phyloP scores from a whole-genome alignment of 2,797 vertebrate species.

The Enteromius mattozi region DNA sequence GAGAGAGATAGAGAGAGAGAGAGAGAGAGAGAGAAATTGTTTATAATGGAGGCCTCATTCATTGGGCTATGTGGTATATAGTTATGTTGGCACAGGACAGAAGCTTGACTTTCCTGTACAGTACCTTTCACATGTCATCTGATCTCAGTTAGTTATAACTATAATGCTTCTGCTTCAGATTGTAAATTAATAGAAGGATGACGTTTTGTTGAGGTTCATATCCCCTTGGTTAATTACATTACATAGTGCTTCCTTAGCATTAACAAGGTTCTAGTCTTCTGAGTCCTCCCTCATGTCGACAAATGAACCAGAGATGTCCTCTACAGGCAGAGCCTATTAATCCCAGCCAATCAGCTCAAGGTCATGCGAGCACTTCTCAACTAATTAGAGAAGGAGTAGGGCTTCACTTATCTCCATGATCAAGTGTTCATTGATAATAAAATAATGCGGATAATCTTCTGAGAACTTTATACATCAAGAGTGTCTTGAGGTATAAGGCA shows the following conservation, averaged over 20 bases:
- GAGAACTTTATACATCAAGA: background rate
- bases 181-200: constrained; percentile 56
- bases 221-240: constrained; percentile 56
- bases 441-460: background rate
- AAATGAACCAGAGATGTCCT: constrained; percentile 24
- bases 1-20: background rate
- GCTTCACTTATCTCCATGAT: background rate
- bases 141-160: constrained; percentile 33
- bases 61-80: constrained; percentile 14
- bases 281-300: constrained; percentile 21
- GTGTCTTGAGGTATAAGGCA: background rate
- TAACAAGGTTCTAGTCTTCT: constrained; percentile 25
- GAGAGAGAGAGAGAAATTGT: background rate
- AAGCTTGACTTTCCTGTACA: constrained; percentile 32
- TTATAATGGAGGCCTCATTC: constrained; percentile 32
- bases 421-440: constrained; percentile 8
- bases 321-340: constrained; percentile 45
- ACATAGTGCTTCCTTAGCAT: constrained; percentile 23
- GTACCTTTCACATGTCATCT: constrained; percentile 29
- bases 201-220: constrained; percentile 35
- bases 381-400: constrained; percentile 26
- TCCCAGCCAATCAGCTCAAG: constrained; percentile 59
- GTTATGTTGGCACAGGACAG: background rate
- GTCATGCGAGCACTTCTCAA: constrained; percentile 36
- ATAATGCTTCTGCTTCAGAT: constrained; percentile 51